A percentile compares a stretch with the other conserved stretches of the same genome.
phyloP scores from a whole-genome alignment of 2,113 vertebrate genomes.

The Amphiprion percula region DNA sequence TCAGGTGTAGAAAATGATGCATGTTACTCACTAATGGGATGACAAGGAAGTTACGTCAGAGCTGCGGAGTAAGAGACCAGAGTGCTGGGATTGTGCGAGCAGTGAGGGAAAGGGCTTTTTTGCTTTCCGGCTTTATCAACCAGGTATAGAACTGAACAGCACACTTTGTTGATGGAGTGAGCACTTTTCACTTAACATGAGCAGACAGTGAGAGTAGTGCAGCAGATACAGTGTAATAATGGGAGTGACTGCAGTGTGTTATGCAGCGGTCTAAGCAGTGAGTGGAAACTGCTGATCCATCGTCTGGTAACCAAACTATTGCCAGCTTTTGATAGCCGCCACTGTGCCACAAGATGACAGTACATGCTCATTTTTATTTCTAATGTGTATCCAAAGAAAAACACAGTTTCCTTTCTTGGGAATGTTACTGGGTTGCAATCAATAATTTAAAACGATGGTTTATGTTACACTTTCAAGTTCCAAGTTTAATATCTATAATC shows the following conservation, averaged over 20 bases:
- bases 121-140: neutral
- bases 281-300: slow-evolving; percentile 14
- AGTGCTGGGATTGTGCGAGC: slow-evolving; percentile 23
- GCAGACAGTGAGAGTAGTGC: neutral
- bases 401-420: too few relatives aligned
- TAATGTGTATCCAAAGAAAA: too few relatives aligned
- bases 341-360: neutral
- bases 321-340: neutral
- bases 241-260: neutral
- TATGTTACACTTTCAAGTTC: too few relatives aligned
- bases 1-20: neutral
- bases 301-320: slow-evolving; percentile 8
- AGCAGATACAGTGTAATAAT: slow-evolving; percentile 21
- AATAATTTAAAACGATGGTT: too few relatives aligned
- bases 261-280: slow-evolving; percentile 13
- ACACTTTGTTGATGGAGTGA: slow-evolving; percentile 15
- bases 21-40: slow-evolving; percentile 3
- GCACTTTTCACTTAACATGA: slow-evolving; percentile 15
- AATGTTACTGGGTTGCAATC: too few relatives aligned
- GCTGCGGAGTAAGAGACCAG: neutral
- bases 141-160: slow-evolving; percentile 35
- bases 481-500: too few relatives aligned
- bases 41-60: slow-evolving; percentile 7
- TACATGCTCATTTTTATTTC: too few relatives aligned
- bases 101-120: slow-evolving; percentile 22